phyloP scores from a whole-genome alignment of 2,113 vertebrate genomes.

The Bujurquina vittata region DNA sequence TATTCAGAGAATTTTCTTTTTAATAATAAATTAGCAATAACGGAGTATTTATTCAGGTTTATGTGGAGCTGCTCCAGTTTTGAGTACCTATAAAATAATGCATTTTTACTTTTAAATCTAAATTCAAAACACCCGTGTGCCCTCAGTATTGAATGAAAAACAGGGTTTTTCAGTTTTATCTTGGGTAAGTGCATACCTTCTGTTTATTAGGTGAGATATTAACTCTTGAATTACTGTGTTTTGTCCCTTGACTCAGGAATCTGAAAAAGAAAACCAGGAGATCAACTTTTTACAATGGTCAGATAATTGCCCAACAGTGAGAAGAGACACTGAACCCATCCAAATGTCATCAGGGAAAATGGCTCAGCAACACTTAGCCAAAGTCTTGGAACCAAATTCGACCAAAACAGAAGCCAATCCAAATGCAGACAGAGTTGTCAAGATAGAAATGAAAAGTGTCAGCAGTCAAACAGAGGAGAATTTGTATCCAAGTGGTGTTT shows the following conservation, averaged over 20 bases:
- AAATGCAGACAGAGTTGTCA: background rate
- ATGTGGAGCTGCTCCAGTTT: background rate
- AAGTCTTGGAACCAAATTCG: slow-evolving; percentile 34
- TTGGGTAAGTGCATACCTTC: background rate
- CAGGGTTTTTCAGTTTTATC: background rate
- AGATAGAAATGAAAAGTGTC: slow-evolving; percentile 43
- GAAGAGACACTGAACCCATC: slow-evolving; percentile 14
- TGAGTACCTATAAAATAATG: background rate
- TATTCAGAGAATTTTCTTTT: background rate
- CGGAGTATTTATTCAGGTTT: background rate
- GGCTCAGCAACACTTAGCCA: slow-evolving; percentile 29
- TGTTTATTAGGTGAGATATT: background rate
- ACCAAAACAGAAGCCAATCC: slow-evolving; percentile 37
- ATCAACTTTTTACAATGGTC: background rate
- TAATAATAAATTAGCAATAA: background rate
- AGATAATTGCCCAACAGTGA: slow-evolving; percentile 34
- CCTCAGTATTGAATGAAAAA: background rate
- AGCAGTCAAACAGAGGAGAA: slow-evolving; percentile 74
- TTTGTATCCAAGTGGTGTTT: background rate
- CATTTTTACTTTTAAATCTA: background rate
- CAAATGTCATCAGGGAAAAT: slow-evolving; percentile 20
- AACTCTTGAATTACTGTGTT: background rate
- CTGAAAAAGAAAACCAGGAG: slow-evolving; percentile 59
- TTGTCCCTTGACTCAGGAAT: slow-evolving; percentile 53
- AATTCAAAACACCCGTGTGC: background rate